Conservation (phyloP, 2,888 invertebrate species). For the Nemotelus pantherinus region DNA sequence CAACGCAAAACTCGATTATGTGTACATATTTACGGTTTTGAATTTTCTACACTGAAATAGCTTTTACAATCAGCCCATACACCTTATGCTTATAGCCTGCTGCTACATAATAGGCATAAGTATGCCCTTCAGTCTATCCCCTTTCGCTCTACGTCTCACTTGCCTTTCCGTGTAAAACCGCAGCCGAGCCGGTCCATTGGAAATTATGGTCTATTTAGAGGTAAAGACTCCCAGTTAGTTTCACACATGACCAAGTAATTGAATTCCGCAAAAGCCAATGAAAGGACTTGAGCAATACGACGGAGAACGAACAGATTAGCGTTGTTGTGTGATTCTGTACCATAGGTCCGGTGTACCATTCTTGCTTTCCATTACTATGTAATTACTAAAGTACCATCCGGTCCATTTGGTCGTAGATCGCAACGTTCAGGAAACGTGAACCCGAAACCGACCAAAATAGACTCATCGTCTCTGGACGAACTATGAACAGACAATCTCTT, state of each 20-base stretch:
- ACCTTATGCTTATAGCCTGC: not conserved
- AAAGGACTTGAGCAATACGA: slow-evolving; percentile 20
- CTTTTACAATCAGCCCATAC: not conserved
- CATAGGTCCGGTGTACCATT: not conserved
- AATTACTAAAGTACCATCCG: slow-evolving; percentile 29
- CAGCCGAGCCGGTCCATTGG: slow-evolving; percentile 14
- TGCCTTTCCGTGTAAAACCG: not conserved
- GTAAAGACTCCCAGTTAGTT: slow-evolving; percentile 27
- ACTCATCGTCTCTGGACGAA: not conserved
- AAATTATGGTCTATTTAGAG: slow-evolving; percentile 39
- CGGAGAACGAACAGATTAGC: not conserved
- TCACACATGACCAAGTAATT: slow-evolving; percentile 40
- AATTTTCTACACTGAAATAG: not conserved
- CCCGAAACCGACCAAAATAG: slow-evolving; percentile 13
- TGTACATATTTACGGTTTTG: slow-evolving; percentile 3
- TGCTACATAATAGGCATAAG: not conserved
- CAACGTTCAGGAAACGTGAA: slow-evolving; percentile 4
- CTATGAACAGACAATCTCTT: not conserved
- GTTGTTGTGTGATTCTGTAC: not conserved
- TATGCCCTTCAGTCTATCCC: not conserved
- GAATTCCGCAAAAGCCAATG: slow-evolving; percentile 41
- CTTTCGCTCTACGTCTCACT: not conserved
- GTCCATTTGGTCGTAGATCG: slow-evolving; percentile 28
- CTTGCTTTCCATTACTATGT: slow-evolving; percentile 3
- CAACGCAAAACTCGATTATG: not conserved